phyloP scores from a whole-genome alignment of 2,113 vertebrate species.

The Cyrtonyx montezumae region DNA sequence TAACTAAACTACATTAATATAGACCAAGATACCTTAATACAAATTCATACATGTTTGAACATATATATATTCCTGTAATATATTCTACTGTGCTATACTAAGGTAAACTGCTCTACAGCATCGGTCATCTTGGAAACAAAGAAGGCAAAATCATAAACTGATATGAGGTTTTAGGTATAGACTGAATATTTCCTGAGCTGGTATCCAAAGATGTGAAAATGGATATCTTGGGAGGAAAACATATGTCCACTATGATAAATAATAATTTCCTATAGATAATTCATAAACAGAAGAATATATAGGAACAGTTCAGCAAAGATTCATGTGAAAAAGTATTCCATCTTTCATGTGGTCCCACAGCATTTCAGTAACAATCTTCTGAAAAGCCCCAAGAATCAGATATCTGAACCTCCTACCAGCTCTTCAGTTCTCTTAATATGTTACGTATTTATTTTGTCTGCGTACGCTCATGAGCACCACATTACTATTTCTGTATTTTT shows the following conservation, averaged over 20 bases:
- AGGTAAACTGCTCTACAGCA: neutral
- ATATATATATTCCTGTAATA: neutral
- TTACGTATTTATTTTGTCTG: neutral
- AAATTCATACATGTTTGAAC: neutral
- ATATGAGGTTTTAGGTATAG: neutral
- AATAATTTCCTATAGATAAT: neutral
- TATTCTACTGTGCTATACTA: neutral
- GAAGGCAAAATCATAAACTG: neutral
- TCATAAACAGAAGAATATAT: neutral
- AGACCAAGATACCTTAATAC: neutral
- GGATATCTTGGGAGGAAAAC: neutral
- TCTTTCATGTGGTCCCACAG: too few species aligned
- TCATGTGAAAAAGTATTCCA: neutral
- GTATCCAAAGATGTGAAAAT: neutral
- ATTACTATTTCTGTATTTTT: neutral
- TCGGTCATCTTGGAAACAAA: neutral
- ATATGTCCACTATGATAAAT: neutral
- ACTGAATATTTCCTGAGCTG: neutral
- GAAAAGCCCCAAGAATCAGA: neutral
- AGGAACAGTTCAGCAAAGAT: neutral
- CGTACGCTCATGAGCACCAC: neutral
- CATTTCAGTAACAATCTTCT: neutral
- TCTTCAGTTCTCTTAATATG: neutral
- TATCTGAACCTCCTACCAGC: neutral
- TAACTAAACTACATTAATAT: neutral